Evolutionary conservation across 1,140 invertebrate genomes (phyloP).

Genomic region (Trachymyrmex septentrionalis): DNA sequence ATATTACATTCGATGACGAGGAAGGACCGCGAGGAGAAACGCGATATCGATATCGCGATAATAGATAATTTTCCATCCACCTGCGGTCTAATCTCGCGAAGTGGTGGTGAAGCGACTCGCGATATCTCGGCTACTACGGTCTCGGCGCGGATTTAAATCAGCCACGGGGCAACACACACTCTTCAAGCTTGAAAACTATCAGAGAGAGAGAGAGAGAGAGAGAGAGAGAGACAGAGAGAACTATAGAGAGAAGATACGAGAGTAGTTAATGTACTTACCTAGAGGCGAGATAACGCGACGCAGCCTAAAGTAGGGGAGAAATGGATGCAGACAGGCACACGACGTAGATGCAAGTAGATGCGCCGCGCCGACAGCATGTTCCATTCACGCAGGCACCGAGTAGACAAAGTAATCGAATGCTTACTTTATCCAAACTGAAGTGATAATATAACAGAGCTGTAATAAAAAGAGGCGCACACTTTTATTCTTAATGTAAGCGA

Average conservation of each 20-base stretch:
- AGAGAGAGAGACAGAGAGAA: no score
- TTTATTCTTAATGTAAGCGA: not conserved
- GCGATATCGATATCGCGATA: slow-evolving; percentile 35
- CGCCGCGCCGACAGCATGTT: not conserved
- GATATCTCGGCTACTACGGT: slow-evolving; percentile 11
- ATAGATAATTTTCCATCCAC: slow-evolving; percentile 42
- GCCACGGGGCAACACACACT: slow-evolving; percentile 68
- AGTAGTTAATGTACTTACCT: slow-evolving; percentile 76
- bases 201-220: slow-evolving; percentile 20
- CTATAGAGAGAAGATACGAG: slow-evolving; percentile 70
- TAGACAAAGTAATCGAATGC: not conserved
- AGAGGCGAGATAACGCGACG: slow-evolving; percentile 70
- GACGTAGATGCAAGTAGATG: slow-evolving; percentile 18
- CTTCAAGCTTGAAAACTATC: slow-evolving; percentile 70
- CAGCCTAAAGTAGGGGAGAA: slow-evolving; percentile 28
- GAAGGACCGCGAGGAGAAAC: slow-evolving; percentile 33
- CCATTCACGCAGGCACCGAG: not conserved
- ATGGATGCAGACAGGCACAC: slow-evolving; percentile 48
- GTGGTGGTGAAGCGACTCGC: slow-evolving; percentile 25
- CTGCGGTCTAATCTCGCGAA: slow-evolving; percentile 50
- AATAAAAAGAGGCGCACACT: not conserved
- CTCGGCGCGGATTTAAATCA: slow-evolving; percentile 40
- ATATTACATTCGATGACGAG: slow-evolving; percentile 23
- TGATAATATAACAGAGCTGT: not conserved
- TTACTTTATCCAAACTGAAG: slow-evolving; percentile 2